Conservation (phyloP, 2,888 invertebrate genomes). For the Volucella inflata region DNA sequence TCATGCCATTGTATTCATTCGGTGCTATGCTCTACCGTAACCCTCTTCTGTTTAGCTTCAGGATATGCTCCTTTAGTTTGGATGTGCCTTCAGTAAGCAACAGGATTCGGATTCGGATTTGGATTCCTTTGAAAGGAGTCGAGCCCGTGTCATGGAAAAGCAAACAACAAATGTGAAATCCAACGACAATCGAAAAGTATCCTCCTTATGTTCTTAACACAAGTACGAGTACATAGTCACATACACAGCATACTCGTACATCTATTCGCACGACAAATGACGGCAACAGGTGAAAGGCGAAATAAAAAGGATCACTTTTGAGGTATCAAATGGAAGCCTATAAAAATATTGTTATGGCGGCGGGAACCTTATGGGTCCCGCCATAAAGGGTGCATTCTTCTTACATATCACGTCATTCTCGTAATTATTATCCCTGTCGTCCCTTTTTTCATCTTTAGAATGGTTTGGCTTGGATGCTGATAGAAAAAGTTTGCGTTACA, state of each 20-base stretch:
- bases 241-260: neutral
- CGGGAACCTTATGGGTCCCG: conserved; percentile 49
- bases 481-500: conserved; percentile 65
- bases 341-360: conserved; percentile 73
- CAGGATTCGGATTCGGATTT: conserved; percentile 59
- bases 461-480: conserved; percentile 39
- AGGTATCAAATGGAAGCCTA: conserved; percentile 64
- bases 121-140: conserved; percentile 14
- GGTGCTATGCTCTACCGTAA: conserved; percentile 9
- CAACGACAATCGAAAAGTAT: conserved; percentile 68
- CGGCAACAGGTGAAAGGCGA: conserved; percentile 33
- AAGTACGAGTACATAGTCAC: conserved; percentile 1
- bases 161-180: conserved; percentile 73
- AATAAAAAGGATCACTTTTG: conserved; percentile 45
- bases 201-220: conserved; percentile 38
- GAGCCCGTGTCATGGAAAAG: conserved; percentile 30
- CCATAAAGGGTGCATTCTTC: conserved; percentile 35
- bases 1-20: neutral
- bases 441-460: conserved; percentile 5
- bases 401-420: conserved; percentile 43
- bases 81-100: conserved; percentile 44
- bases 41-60: conserved; percentile 24
- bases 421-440: conserved; percentile 66
- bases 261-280: too few relatives aligned
- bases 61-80: conserved; percentile 33